phyloP scores from a whole-genome alignment of 2,888 invertebrate genomes.

The Sylvicola cinctus region DNA sequence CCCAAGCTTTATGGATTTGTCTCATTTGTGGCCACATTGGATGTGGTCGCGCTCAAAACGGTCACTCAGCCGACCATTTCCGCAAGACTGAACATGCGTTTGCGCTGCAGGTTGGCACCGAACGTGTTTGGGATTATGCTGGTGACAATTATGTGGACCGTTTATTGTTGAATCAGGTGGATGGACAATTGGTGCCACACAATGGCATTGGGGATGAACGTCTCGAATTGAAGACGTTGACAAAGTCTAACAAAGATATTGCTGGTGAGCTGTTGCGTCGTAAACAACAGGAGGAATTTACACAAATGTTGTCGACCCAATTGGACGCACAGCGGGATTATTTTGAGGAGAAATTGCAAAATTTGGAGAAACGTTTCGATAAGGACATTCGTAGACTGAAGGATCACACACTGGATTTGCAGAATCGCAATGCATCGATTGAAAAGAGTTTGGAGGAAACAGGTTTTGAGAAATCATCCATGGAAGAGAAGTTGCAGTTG shows the following conservation, averaged over 20 bases:
- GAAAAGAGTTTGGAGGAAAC: conserved; percentile 31
- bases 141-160: conserved; percentile 83
- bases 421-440: conserved; percentile 27
- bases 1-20: conserved; percentile 92
- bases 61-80: conserved; percentile 93
- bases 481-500: conserved; percentile 49
- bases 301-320: conserved; percentile 86
- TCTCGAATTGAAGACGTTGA: too few relatives aligned
- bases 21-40: conserved; percentile 97
- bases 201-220: conserved; percentile 43
- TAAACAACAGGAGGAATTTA: conserved; percentile 88
- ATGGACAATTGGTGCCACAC: conserved; percentile 82
- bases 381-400: conserved; percentile 34
- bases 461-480: conserved; percentile 39
- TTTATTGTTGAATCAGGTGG: conserved; percentile 85
- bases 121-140: conserved; percentile 98
- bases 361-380: conserved; percentile 27
- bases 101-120: conserved; percentile 87
- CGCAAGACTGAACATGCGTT: conserved; percentile 91
- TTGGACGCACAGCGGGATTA: conserved; percentile 82
- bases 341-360: conserved; percentile 62
- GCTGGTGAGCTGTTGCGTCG: conserved; percentile 54
- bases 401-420: conserved; percentile 28
- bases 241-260: conserved; percentile 19
- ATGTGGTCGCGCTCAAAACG: conserved; percentile 54